Base-by-base conservation (phyloP, 2,888 invertebrate species). In the Lycophotia porphyrea region DNA sequence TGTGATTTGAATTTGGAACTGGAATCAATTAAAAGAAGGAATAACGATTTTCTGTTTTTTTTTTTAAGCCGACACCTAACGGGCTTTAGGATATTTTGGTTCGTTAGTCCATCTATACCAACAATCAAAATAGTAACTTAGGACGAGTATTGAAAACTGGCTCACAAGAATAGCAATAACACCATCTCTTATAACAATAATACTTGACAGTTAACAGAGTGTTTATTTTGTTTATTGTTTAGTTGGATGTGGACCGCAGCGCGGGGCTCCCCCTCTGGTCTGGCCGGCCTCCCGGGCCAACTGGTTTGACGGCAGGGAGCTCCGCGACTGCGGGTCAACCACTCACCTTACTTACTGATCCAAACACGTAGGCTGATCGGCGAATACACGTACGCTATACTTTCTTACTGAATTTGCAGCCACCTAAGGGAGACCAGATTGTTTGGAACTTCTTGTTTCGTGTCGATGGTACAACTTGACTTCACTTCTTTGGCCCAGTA, bases 281-380 rank as follows among this genome's bases (percentile, higher is more conserved):
- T 87, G 87, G 88, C 87, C 89, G 88, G 88, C 89, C 89, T 89
- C 88, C 90, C 86, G 84, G 78, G 85, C 87, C 92, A 94, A 95
- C 95, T 91, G 95, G 95, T 95, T 95, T 95, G 91, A 91, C 92
- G 90, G 90, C 91, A 91, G 93, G 93, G 92, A 92, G 79, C 79
- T 80, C 64, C 69, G 69, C 93, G 92, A 83, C 88, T 91, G 90
- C 94, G 91, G 94, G 94, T 95, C 95, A 94, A 92, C 94, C 91
- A 93, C 93, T 93, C 94, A 93, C 92, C 93, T 93, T 90, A 91
- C 87, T 93, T 90, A 91, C 88, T 92, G 93, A 93, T 92, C 93
- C 92, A 92, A 93, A 92, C 94, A 94, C 93, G 93, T 92, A 93
- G 92, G 92, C 90, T 90, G 93, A 94, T 94, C 93, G 91, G 93